Percentiles rank a stretch among this genome's conserved stretches.
phyloP scores from a whole-genome alignment of 2,113 vertebrate species.

The Phaetusa simplex region DNA sequence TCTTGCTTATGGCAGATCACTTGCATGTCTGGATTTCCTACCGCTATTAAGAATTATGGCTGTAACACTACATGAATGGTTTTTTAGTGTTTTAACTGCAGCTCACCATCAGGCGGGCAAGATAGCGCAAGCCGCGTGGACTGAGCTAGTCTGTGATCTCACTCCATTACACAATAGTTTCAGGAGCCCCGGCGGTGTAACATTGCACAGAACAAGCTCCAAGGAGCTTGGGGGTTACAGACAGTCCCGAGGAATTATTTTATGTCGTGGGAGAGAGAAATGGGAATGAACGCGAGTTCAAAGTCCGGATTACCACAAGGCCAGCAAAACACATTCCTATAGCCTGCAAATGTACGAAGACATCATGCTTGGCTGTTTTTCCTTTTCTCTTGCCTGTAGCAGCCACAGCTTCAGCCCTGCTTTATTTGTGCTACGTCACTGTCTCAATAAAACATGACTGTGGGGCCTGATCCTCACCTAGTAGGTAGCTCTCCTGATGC shows the following conservation, averaged over 20 bases:
- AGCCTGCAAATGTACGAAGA: neutral
- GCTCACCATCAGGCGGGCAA: neutral
- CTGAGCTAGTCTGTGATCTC: slow-evolving; percentile 53
- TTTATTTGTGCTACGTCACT: neutral
- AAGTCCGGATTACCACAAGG: neutral
- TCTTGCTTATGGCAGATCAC: neutral
- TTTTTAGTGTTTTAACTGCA: neutral
- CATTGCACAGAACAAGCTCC: slow-evolving; percentile 1
- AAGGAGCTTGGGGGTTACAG: slow-evolving; percentile 13
- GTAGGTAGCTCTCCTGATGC: neutral
- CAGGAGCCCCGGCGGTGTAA: slow-evolving; percentile 12
- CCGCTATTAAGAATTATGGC: neutral
- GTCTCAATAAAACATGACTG: neutral
- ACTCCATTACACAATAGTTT: slow-evolving; percentile 45
- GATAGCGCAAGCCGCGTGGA: neutral
- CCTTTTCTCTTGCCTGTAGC: slow-evolving; percentile 10
- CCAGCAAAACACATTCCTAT: slow-evolving; percentile 3
- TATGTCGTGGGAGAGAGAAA: neutral
- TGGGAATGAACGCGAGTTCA: neutral
- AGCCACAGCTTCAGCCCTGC: neutral
- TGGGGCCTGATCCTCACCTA: neutral
- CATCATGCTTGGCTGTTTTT: slow-evolving; percentile 19
- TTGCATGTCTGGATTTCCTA: slow-evolving; percentile 10
- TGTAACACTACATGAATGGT: neutral
- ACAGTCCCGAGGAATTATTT: neutral